These are phyloP conservation scores for Archegozetes longisetosus DNA, from an alignment of 1,140 invertebrate species.

Conservation along the genomic window DNA sequence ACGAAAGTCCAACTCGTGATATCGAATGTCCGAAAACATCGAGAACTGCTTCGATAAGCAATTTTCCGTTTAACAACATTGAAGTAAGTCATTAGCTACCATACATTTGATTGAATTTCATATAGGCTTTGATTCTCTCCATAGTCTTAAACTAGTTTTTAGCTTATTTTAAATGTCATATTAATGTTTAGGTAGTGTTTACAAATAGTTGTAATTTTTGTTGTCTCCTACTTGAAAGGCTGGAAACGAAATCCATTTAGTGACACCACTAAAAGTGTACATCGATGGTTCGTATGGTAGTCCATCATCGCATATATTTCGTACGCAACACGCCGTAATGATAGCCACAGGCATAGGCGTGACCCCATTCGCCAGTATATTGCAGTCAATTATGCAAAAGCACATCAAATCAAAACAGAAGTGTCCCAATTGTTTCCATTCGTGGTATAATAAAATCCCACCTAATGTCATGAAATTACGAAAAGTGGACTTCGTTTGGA, in stretches of 20 bases:
- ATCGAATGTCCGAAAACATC: no score
- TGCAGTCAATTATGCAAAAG: constrained; percentile 83
- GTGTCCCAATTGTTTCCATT: constrained; percentile 66
- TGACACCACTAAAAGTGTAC: constrained; percentile 46
- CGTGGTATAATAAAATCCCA: constrained; percentile 62
- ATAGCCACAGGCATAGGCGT: constrained; percentile 92
- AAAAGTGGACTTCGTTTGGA: constrained; percentile 97
- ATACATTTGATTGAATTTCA: no score
- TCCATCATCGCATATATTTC: constrained; percentile 82
- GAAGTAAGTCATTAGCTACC: no score
- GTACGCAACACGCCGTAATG: constrained; percentile 80
- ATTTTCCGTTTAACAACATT: no score
- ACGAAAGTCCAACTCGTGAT: no score
- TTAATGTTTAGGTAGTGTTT: no score
- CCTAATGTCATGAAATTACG: constrained; percentile 55
- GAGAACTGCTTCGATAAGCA: no score
- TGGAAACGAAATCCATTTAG: no score
- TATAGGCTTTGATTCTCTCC: no score
- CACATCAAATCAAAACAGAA: constrained; percentile 66
- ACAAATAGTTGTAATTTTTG: no score
- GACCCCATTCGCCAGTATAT: constrained; percentile 88
- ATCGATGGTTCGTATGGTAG: constrained; percentile 90
- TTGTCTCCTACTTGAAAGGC: no score
- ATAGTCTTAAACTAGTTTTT: background rate
- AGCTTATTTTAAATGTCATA: background rate